Percentiles rank a stretch among this genome's conserved stretches.
phyloP scores from a whole-genome alignment of 2,888 invertebrate species.

The Zele albiditarsus region DNA sequence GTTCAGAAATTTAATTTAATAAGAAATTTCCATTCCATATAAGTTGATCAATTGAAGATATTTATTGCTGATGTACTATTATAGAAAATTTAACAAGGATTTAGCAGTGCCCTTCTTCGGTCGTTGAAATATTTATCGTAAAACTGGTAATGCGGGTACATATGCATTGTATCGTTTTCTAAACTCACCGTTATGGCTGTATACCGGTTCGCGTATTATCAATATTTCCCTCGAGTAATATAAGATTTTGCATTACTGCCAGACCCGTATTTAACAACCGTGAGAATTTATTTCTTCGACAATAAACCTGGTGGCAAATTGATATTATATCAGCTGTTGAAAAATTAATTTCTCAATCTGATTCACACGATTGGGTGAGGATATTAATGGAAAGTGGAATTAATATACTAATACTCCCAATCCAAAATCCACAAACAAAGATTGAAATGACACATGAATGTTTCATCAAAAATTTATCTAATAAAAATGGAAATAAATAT shows the following conservation, averaged over 20 bases:
- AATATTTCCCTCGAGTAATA: background rate
- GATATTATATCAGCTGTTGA: slow-evolving; percentile 16
- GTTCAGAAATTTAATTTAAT: no score
- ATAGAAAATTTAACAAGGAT: slow-evolving; percentile 19
- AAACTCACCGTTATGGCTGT: slow-evolving; percentile 13
- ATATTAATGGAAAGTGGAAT: no score
- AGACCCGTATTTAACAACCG: slow-evolving; percentile 24
- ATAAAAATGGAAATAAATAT: no score
- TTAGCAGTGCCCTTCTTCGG: background rate
- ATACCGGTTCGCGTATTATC: slow-evolving; percentile 30
- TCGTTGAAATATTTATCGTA: slow-evolving; percentile 1
- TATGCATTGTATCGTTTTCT: slow-evolving; percentile 25
- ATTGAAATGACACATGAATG: no score
- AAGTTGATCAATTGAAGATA: background rate
- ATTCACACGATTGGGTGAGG: background rate
- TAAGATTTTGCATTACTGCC: slow-evolving; percentile 21
- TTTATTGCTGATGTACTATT: background rate
- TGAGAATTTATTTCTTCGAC: slow-evolving; percentile 26
- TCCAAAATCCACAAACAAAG: no score
- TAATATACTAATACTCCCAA: no score
- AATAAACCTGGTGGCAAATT: slow-evolving; percentile 25
- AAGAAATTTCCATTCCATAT: no score
- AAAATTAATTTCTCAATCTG: slow-evolving; percentile 7
- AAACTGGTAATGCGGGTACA: slow-evolving; percentile 17
- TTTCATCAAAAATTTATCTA: no score